Conservation (phyloP, 92 coral and sea anemone species). For the Umimayanthus kanabou region DNA sequence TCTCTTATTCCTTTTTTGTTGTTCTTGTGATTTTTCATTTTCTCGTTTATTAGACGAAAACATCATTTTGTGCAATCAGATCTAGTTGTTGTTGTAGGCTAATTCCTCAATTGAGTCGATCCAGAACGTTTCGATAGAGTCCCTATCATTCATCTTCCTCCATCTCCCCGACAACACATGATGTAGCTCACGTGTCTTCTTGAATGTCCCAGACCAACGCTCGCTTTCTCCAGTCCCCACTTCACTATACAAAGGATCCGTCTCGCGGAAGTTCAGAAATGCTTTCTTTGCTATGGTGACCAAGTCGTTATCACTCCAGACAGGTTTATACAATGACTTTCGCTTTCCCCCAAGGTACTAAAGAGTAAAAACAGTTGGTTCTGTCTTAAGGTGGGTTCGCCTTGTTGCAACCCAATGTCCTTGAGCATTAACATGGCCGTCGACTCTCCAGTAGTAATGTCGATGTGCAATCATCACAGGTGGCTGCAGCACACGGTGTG, state of each 20-base stretch:
- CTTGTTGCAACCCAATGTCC: neutral
- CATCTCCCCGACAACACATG: slow-evolving; percentile 5
- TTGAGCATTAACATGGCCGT: neutral
- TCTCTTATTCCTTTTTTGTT: too few species aligned
- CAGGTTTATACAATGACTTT: slow-evolving; percentile 8
- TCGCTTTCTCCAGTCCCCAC: neutral
- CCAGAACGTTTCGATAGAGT: slow-evolving; percentile 10
- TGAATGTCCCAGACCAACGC: neutral
- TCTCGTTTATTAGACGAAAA: too few species aligned
- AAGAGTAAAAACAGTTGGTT: neutral
- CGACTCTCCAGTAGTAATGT: neutral
- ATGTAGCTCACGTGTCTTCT: neutral
- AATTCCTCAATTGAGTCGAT: neutral
- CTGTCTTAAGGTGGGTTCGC: neutral
- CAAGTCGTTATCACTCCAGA: neutral
- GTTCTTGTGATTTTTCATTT: too few species aligned
- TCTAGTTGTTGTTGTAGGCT: neutral
- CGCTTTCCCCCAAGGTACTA: neutral
- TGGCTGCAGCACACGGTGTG: neutral
- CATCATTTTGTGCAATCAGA: too few species aligned
- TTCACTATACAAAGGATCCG: neutral
- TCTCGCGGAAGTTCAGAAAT: neutral
- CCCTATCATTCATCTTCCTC: neutral
- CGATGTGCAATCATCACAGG: neutral
- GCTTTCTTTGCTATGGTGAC: neutral